Evolutionary conservation across 2,113 vertebrate species (phyloP).

Genomic region (Alligator sinensis): DNA sequence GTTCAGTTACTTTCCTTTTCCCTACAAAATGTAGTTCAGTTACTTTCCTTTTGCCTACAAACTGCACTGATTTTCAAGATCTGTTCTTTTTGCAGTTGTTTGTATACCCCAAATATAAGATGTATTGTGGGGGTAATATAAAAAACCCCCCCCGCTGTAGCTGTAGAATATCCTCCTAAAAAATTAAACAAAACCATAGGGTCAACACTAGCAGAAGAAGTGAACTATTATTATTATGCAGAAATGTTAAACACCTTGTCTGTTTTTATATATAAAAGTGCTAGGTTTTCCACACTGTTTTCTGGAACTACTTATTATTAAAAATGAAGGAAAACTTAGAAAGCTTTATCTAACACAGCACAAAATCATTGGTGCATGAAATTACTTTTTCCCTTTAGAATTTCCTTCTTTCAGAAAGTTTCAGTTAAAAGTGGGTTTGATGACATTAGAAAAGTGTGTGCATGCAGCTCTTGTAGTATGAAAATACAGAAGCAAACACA

Average conservation of each 20-base stretch:
- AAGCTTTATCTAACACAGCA: background rate
- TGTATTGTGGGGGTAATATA: rapidly evolving
- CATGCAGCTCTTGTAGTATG: conserved; percentile 20
- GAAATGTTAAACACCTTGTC: background rate
- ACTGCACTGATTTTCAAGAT: rapidly evolving
- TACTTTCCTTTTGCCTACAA: background rate
- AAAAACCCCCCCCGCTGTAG: too few relatives aligned
- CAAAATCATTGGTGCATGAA: conserved; percentile 34
- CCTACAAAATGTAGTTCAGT: background rate
- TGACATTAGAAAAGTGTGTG: background rate
- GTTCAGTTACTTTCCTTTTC: background rate
- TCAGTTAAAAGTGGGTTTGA: background rate
- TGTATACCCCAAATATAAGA: background rate
- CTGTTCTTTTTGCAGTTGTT: background rate
- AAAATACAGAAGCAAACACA: conserved; percentile 19
- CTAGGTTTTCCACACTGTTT: background rate
- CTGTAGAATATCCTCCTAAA: background rate
- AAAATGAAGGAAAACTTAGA: background rate
- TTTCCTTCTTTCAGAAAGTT: conserved; percentile 55
- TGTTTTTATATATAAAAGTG: background rate
- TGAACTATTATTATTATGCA: background rate
- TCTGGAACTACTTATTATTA: background rate
- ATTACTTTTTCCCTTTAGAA: conserved; percentile 31
- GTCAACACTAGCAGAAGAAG: background rate
- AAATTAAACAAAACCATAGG: background rate